Percentiles rank a stretch among this genome's conserved stretches.
These are phyloP conservation scores for Plebejus melissa DNA, from an alignment of 2,888 invertebrate genomes.

Conservation along the genomic window DNA sequence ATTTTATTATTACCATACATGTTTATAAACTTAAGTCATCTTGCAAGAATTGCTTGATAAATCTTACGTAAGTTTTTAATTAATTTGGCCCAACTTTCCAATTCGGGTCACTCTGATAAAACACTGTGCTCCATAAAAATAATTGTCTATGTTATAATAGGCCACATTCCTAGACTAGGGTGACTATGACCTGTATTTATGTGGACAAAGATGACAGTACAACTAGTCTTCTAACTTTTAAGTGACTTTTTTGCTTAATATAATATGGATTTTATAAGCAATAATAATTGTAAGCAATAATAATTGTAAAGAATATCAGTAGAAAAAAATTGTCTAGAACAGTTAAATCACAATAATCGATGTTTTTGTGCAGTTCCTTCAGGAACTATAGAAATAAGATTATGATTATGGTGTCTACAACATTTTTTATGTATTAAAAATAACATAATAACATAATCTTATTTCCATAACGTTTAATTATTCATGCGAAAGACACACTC, in stretches of 20 bases:
- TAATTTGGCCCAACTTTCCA: background rate
- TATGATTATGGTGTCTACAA: background rate
- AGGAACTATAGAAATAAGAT: no score
- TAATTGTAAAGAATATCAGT: no score
- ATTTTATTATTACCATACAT: no score
- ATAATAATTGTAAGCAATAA: no score
- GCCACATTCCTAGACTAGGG: background rate
- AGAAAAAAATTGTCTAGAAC: no score
- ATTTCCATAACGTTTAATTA: background rate
- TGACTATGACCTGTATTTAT: background rate
- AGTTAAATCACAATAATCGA: no score
- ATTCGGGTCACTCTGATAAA: constrained; percentile 1
- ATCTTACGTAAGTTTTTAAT: background rate
- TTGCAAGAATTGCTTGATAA: background rate
- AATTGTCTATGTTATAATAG: background rate
- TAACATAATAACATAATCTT: background rate
- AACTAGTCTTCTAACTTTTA: no score
- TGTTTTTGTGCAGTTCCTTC: no score
- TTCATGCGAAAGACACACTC: background rate
- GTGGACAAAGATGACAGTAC: background rate
- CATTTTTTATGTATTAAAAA: background rate
- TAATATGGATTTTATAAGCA: no score
- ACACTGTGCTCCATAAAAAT: constrained; percentile 2
- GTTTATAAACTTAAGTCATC: background rate
- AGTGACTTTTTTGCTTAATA: no score